Evolutionary conservation across 2,113 vertebrate genomes (phyloP).

Genomic region (Ophiodon elongatus): DNA sequence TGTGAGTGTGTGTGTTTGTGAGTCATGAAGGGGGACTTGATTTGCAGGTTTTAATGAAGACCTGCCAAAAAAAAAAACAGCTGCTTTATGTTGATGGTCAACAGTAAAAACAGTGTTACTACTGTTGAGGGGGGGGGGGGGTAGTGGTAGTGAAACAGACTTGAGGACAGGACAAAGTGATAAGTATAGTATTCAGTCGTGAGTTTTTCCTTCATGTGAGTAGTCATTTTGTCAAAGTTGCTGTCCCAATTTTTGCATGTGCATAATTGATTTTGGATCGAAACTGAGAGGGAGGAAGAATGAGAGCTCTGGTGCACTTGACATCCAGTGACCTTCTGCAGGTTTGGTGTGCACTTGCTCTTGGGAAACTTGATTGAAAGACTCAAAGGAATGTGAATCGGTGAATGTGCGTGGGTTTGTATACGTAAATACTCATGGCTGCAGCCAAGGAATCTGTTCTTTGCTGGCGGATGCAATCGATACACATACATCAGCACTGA

Average conservation of each 20-base stretch:
- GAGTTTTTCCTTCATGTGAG: not conserved
- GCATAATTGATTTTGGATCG: constrained; percentile 26
- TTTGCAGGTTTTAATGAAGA: constrained; percentile 39
- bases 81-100: constrained; percentile 32
- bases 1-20: constrained; percentile 16
- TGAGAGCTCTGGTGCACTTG: constrained; percentile 6
- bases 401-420: constrained; percentile 24
- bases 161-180: not conserved
- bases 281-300: constrained; percentile 16
- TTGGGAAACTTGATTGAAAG: constrained; percentile 55
- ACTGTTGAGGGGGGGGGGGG: too few relatives aligned
- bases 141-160: not conserved
- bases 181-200: not conserved
- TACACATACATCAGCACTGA: constrained; percentile 40
- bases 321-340: constrained; percentile 52
- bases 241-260: constrained; percentile 27
- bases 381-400: constrained; percentile 41
- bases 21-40: constrained; percentile 15
- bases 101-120: constrained; percentile 22
- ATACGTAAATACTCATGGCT: constrained; percentile 24
- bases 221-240: constrained; percentile 15
- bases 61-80: constrained; percentile 32
- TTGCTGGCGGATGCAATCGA: constrained; percentile 35
- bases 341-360: constrained; percentile 28
- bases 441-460: constrained; percentile 20